Conservation (phyloP, 2,113 vertebrate species). For the Trichechus manatus region DNA sequence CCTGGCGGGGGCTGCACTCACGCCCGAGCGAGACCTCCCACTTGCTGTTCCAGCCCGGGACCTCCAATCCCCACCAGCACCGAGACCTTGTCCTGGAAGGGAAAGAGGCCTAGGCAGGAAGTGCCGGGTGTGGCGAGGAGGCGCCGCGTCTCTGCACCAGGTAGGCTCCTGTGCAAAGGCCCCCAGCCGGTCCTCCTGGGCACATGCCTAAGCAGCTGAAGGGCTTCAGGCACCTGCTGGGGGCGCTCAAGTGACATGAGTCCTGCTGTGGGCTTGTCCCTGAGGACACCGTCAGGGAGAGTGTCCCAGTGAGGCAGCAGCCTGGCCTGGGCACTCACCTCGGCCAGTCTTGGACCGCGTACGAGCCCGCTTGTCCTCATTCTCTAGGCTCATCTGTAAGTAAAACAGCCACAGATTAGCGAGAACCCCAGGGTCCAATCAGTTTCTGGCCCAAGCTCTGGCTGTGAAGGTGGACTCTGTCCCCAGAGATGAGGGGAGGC, state of each 20-base stretch:
- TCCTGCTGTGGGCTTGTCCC: not conserved
- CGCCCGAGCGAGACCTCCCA: not conserved
- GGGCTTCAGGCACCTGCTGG: not conserved
- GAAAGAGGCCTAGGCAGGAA: not conserved
- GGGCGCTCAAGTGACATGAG: not conserved
- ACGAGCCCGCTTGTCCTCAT: slow-evolving; percentile 94
- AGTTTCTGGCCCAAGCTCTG: not conserved
- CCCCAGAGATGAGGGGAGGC: not conserved
- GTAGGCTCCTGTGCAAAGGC: too few relatives aligned
- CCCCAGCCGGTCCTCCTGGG: not conserved
- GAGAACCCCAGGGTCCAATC: not conserved
- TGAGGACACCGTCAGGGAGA: not conserved
- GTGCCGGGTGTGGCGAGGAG: not conserved
- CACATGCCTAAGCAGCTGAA: too few relatives aligned
- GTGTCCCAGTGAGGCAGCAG: not conserved
- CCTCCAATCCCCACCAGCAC: not conserved
- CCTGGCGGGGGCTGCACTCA: not conserved
- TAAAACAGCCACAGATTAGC: slow-evolving; percentile 6
- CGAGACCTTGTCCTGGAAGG: not conserved
- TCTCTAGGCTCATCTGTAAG: slow-evolving; percentile 96
- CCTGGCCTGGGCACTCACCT: slow-evolving; percentile 87
- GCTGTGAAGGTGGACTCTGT: too few relatives aligned
- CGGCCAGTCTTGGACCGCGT: slow-evolving; percentile 95
- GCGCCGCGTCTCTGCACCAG: too few relatives aligned
- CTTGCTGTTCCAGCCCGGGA: not conserved